Base-by-base conservation (phyloP, 2,797 vertebrate species). In the Caiman crocodilus region DNA sequence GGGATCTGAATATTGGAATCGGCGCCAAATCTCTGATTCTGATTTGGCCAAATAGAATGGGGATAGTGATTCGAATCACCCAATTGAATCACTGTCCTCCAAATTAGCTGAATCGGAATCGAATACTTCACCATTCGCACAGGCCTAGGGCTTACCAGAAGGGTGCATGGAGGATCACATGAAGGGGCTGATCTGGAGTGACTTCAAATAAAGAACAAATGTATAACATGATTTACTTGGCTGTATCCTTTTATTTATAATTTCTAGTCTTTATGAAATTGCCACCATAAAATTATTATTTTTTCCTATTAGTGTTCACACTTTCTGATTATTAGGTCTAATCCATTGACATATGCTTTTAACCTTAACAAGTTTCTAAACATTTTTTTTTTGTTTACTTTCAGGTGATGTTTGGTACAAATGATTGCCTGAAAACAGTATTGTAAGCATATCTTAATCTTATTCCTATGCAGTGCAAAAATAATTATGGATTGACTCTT, bases 391-490 rank as follows among this genome's bases (percentile, higher is more conserved):
- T 79, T 69, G 60, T 82, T 92, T 84, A 42, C 57, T 30, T 71
- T 2, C 23, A 1, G 59, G 8, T 21, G 63, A n/a, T 89, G 42
- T 85, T 95, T 76, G 77, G 55, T 28, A n/a, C n/a, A 88, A 83
- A 88, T 7, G 86, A 73, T 82, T 89, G 63, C 74, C 93, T 94
- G 83, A 79, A 85, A 96, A 90, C 60, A 63, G 79, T 93, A 79
- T 94, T 86, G 59, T 63, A 94, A 76, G 88, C 95, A 86, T 7
- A 0, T 64, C 84, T 79, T 73, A 90, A 30, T 85, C 73, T 94
- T 90, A 89, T 84, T 96, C 71, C 82, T 87, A 90, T 83, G 92
- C 73, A 75, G 28, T 91, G 35, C 30, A 94, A 61, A 96, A 93
- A 60, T 95, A 96, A 96, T 94, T 94, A 88, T 30, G 2, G 81